A percentile compares a stretch with the other conserved stretches of the same genome.
Evolutionary conservation across 2,797 vertebrate species (phyloP).

Genomic region (Trematomus bernacchii): DNA sequence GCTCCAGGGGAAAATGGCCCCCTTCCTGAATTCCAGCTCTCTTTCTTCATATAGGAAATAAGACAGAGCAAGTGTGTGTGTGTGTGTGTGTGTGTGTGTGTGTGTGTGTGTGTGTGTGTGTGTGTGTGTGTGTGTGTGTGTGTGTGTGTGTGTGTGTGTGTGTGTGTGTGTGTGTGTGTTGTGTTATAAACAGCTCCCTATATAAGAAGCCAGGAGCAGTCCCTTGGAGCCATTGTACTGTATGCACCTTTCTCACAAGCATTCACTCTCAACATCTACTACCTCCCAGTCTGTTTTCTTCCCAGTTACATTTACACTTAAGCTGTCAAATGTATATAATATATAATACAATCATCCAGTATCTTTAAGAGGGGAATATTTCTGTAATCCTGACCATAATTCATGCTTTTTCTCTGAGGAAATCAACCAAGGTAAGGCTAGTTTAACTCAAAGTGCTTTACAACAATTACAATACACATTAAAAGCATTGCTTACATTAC

Average conservation of each 20-base stretch:
- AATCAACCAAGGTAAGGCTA: background rate
- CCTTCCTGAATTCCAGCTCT: constrained; percentile 73
- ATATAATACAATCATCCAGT: too few species aligned
- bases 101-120: constrained; percentile 23
- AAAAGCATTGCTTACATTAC: too few species aligned
- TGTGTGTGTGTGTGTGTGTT: background rate
- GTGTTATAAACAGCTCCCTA: constrained; percentile 73
- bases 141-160: too few species aligned
- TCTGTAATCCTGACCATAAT: background rate
- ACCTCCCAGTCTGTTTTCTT: too few species aligned
- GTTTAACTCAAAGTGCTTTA: too few species aligned
- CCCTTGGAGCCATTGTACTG: constrained; percentile 52
- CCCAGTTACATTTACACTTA: background rate
- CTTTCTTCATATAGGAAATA: constrained; percentile 74
- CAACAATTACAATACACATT: too few species aligned
- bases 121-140: background rate
- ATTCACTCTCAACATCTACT: background rate
- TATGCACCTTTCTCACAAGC: background rate
- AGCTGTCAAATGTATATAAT: too few species aligned
- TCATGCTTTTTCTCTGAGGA: background rate
- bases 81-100: constrained; percentile 24
- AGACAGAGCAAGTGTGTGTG: constrained; percentile 17
- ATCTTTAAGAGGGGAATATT: background rate
- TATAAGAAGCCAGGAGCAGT: constrained; percentile 58
- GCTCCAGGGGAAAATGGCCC: constrained; percentile 51